Evolutionary conservation across 2,888 invertebrate species (phyloP).

Genomic region (Heteromyza rotundicornis): DNA sequence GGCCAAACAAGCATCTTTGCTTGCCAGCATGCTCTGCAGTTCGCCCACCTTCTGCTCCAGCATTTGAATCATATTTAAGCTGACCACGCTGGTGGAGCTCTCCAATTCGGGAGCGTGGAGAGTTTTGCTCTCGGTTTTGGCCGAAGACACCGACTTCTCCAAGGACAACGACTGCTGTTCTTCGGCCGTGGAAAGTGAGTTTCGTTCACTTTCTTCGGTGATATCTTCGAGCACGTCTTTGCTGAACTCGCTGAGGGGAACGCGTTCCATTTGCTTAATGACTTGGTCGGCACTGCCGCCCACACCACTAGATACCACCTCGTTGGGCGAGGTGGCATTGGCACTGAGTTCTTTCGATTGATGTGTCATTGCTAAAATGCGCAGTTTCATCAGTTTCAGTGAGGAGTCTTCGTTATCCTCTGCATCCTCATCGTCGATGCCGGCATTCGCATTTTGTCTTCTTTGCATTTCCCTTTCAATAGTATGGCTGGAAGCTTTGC

Average conservation of each 20-base stretch:
- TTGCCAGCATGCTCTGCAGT: conserved; percentile 51
- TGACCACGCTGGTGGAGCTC: conserved; percentile 43
- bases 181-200: conserved; percentile 49
- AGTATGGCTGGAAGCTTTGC: conserved; percentile 4
- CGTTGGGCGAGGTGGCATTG: conserved; percentile 31
- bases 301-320: conserved; percentile 21
- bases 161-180: conserved; percentile 48
- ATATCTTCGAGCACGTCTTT: conserved; percentile 62
- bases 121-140: conserved; percentile 36
- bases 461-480: not conserved
- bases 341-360: conserved; percentile 33
- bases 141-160: conserved; percentile 29
- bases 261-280: conserved; percentile 59
- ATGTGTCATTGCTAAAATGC: conserved; percentile 53
- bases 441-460: conserved; percentile 22
- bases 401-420: conserved; percentile 54
- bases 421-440: conserved; percentile 26
- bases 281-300: conserved; percentile 27
- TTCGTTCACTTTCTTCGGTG: conserved; percentile 60
- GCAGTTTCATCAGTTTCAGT: conserved; percentile 51
- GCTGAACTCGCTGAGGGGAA: conserved; percentile 51
- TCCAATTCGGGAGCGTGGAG: conserved; percentile 29
- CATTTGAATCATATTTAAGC: conserved; percentile 54
- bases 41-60: conserved; percentile 57
- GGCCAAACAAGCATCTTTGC: conserved; percentile 56